These are phyloP conservation scores for Benthosema pterotum DNA, from an alignment of 2,797 vertebrate species.

Conservation along the genomic window DNA sequence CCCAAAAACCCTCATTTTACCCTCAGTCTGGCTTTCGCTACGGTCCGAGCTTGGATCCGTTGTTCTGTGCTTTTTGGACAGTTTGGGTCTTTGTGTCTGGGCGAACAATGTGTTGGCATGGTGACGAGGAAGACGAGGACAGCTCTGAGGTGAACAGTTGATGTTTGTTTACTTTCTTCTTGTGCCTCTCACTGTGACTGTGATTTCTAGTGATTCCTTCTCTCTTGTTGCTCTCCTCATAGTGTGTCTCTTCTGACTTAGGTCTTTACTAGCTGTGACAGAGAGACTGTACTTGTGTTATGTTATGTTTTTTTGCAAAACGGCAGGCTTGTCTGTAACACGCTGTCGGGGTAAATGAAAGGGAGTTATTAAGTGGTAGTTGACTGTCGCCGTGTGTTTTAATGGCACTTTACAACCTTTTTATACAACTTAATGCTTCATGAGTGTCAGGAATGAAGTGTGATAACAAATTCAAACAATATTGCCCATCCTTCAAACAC, in stretches of 20 bases:
- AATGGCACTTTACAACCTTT: not conserved
- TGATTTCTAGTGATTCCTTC: slow-evolving; percentile 29
- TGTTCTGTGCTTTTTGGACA: not conserved
- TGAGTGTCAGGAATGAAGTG: too few relatives aligned
- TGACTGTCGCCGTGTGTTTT: not conserved
- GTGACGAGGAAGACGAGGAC: slow-evolving; percentile 75
- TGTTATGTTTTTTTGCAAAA: not conserved
- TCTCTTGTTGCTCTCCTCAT: slow-evolving; percentile 29
- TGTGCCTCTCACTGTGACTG: slow-evolving; percentile 43
- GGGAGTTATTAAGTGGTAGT: not conserved
- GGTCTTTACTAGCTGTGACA: not conserved
- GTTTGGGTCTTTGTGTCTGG: slow-evolving; percentile 4
- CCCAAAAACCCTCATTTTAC: slow-evolving; percentile 26
- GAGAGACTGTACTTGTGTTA: not conserved
- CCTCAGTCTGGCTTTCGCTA: slow-evolving; percentile 40
- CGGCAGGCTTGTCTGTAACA: not conserved
- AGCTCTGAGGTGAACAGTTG: slow-evolving; percentile 70
- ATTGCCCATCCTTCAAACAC: not conserved
- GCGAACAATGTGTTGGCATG: slow-evolving; percentile 77
- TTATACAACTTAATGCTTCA: too few relatives aligned
- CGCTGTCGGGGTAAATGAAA: not conserved
- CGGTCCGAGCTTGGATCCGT: slow-evolving; percentile 16
- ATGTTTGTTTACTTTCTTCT: slow-evolving; percentile 51
- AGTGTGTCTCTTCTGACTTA: not conserved
- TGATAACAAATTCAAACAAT: too few relatives aligned